Evolutionary conservation across 2,888 invertebrate genomes (phyloP), one percentile per base, ranked within the genome.

Genomic region (Acanthosepion pharaonis): DNA sequence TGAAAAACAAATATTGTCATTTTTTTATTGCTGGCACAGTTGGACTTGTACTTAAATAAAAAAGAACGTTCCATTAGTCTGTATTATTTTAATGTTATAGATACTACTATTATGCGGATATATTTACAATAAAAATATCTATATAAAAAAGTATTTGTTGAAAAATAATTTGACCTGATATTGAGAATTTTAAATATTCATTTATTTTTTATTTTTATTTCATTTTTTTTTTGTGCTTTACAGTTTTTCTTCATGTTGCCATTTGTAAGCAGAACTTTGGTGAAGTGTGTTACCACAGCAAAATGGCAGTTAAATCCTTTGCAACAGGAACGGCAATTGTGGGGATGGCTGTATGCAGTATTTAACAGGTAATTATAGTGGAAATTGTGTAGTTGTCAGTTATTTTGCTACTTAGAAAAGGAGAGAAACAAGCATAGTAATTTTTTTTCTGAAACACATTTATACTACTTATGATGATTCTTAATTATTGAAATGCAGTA

Each of bases 341-440:
- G 95, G 95, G 95, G 95, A 23, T 95, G 95, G 95, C 94, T 95
- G 51, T 95, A 95, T 92, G 92, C 95, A 42, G 95, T 95, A 23
- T 95, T 95, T 94, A 95, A 95, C 95, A 95, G 95, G 95, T 95
- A 94, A 94, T 18, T 18, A 51, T 0, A 15, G 28, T 9, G 25
- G 4, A 92, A 59, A 59, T 59, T 59, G 23, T 59, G 20, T 59
- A 59, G 23, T 5, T 59, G 25, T 59, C 4, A 59, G 20, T 20
- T 59, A 20, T 23, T 59, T 59, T 23, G 5, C 23, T 59, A 20
- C 20, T 18, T 55, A 20, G 15, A 15, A 51, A 51, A 11, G 15
- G 51, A 51, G 9, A 51, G 51, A 51, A 51, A 11, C 42, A 42
- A 42, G 42, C 3, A 42, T 42, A 42, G 42, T 42, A 42, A 42